These are phyloP conservation scores for Netelia melanura DNA, from an alignment of 2,888 invertebrate species.

Conservation along the genomic window DNA sequence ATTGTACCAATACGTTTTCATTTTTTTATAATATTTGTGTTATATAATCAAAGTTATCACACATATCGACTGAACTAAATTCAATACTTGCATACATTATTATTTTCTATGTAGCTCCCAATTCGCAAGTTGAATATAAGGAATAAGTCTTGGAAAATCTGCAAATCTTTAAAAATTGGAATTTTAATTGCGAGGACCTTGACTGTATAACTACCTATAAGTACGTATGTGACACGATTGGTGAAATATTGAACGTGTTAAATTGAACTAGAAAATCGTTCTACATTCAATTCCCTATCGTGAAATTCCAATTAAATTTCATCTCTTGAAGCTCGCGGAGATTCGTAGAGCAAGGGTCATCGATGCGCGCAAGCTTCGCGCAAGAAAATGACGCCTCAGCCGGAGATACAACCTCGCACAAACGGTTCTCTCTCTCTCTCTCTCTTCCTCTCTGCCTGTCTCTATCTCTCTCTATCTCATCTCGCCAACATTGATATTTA, in stretches of 20 bases:
- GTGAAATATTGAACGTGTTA: background rate
- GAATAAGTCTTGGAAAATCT: too few species aligned
- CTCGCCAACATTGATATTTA: slow-evolving; percentile 73
- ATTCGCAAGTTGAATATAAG: too few species aligned
- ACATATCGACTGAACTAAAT: too few species aligned
- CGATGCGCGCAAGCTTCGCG: background rate
- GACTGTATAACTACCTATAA: background rate
- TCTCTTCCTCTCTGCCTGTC: background rate
- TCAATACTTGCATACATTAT: too few species aligned
- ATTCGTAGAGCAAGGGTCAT: background rate
- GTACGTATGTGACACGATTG: background rate
- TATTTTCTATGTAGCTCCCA: too few species aligned
- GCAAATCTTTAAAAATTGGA: too few species aligned
- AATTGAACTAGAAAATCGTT: background rate
- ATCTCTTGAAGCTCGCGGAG: background rate
- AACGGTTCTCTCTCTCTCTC: background rate
- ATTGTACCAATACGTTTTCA: too few species aligned
- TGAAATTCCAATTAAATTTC: background rate
- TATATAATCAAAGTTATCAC: too few species aligned
- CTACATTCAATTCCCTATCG: background rate
- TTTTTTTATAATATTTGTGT: too few species aligned
- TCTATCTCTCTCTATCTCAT: slow-evolving; percentile 21
- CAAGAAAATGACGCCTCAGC: background rate
- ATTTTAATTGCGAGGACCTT: too few species aligned
- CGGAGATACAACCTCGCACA: background rate